phyloP scores from a whole-genome alignment of 23 tunicate genomes.

The Corella eumyota region DNA sequence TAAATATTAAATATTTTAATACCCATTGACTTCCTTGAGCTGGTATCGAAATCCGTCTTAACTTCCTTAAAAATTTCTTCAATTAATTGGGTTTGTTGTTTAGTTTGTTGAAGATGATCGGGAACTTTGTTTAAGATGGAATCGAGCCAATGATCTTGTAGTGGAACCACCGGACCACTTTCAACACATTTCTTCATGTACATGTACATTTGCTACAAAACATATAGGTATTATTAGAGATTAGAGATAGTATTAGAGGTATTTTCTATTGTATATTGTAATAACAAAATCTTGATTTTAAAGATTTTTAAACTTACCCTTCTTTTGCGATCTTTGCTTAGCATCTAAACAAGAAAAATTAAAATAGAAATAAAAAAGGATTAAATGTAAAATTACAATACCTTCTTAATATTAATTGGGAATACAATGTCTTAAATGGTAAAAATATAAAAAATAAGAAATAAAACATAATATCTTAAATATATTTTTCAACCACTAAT shows the following conservation, averaged over 20 bases:
- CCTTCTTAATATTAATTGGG: too few species aligned
- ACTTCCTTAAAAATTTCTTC: constrained; percentile 45
- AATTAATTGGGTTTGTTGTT: constrained; percentile 40
- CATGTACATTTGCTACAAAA: constrained; percentile 82
- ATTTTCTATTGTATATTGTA: neutral
- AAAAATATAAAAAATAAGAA: too few species aligned
- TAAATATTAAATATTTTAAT: too few species aligned
- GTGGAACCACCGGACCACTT: constrained; percentile 80
- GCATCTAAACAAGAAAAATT: constrained; percentile 72
- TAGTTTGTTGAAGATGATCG: constrained; percentile 29
- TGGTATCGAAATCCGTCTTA: constrained; percentile 51
- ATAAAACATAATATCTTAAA: too few species aligned
- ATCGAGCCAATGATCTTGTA: constrained; percentile 62
- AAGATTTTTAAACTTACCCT: constrained; percentile 35
- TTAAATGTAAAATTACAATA: too few species aligned
- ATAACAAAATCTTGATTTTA: neutral
- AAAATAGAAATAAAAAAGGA: too few species aligned
- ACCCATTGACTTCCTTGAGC: constrained; percentile 91
- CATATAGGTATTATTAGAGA: neutral
- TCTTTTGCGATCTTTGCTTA: constrained; percentile 65
- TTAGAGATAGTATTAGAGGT: neutral
- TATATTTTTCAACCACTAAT: too few species aligned
- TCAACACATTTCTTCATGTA: constrained; percentile 95
- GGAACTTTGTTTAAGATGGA: constrained; percentile 68
- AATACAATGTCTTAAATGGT: too few species aligned